phyloP scores from a whole-genome alignment of 2,888 invertebrate genomes.

The Heterodera filipjevi region DNA sequence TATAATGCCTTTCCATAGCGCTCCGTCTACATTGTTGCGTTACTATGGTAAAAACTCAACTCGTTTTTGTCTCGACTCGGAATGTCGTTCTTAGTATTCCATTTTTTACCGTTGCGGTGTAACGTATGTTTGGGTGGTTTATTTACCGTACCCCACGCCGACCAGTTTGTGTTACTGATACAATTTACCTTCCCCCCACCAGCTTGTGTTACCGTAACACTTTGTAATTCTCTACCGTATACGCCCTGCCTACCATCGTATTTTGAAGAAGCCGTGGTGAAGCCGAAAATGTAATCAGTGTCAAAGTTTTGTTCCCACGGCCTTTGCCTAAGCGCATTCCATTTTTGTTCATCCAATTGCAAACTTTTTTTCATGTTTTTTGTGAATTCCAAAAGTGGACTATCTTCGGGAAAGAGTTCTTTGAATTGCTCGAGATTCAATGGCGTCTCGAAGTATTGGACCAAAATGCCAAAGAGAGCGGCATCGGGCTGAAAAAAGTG shows the following conservation, averaged over 20 bases:
- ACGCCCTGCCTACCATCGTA: not conserved
- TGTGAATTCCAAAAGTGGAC: not conserved
- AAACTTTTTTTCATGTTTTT: not conserved
- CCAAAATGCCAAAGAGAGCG: not conserved
- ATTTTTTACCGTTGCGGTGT: too few species aligned
- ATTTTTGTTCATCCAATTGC: not conserved
- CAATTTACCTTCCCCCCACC: too few species aligned
- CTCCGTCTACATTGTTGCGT: too few species aligned
- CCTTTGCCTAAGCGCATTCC: not conserved
- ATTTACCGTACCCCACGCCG: too few species aligned
- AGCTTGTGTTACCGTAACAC: too few species aligned
- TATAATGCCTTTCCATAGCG: too few species aligned
- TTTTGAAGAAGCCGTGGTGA: not conserved
- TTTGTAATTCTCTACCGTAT: not conserved
- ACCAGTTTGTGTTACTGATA: too few species aligned
- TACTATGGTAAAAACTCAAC: too few species aligned
- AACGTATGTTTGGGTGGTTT: too few species aligned
- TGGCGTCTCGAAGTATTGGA: not conserved
- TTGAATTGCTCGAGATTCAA: not conserved
- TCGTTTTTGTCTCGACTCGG: too few species aligned
- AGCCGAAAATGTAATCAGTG: not conserved
- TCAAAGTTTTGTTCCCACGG: not conserved
- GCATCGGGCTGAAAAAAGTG: not conserved
- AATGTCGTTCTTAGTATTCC: too few species aligned
- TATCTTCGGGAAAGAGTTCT: not conserved